These are phyloP conservation scores for Scaptomyza pallida DNA, from an alignment of 1,140 invertebrate species.

Conservation along the genomic window DNA sequence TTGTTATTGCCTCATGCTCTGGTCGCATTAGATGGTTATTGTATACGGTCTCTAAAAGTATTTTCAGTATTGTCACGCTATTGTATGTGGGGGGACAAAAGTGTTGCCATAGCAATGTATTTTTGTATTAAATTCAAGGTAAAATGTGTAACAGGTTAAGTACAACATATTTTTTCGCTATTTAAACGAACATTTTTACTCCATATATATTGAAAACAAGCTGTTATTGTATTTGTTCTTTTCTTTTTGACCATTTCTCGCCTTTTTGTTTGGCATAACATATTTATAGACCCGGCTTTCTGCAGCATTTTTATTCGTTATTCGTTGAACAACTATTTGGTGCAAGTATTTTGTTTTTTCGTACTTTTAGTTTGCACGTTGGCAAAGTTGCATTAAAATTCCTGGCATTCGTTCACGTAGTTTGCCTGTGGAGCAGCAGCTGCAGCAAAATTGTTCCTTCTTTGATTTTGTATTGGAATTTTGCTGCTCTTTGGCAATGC, in stretches of 20 bases:
- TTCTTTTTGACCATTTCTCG: not conserved
- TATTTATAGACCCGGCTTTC: not conserved
- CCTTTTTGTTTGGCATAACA: not conserved
- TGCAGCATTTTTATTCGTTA: constrained; percentile 10
- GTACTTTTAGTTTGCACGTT: not conserved
- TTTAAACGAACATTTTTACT: no score
- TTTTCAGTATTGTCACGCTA: constrained; percentile 13
- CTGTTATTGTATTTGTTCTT: not conserved
- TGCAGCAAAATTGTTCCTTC: constrained; percentile 1
- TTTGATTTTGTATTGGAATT: constrained; percentile 35
- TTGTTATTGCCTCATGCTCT: constrained; percentile 30
- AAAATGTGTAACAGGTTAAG: not conserved
- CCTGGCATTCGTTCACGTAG: constrained; percentile 23
- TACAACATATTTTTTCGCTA: no score
- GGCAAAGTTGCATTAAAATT: constrained; percentile 23
- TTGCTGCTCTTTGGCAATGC: constrained; percentile 14
- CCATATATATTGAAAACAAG: no score
- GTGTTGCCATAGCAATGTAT: not conserved
- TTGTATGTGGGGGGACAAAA: constrained; percentile 9
- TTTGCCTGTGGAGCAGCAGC: not conserved
- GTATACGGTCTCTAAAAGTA: constrained; percentile 16
- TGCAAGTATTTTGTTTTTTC: constrained; percentile 13
- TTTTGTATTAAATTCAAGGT: not conserved
- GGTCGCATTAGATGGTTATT: constrained; percentile 23
- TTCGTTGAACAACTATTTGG: constrained; percentile 16